A percentile compares a stretch with the other conserved stretches of the same genome.
phyloP scores from a whole-genome alignment of 37 sponge, comb jelly and placozoan genomes.

The Ephydatia muelleri region DNA sequence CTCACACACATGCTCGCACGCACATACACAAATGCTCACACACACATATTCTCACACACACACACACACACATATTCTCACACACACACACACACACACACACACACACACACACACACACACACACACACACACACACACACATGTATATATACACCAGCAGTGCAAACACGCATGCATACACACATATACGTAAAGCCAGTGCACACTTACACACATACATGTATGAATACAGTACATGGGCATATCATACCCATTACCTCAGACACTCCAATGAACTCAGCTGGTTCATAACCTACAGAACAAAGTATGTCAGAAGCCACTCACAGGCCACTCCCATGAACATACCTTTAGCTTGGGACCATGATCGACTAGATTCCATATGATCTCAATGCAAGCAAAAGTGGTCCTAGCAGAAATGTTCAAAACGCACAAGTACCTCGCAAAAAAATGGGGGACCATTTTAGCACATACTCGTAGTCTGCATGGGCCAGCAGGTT shows the following conservation, averaged over 20 bases:
- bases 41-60: too few relatives aligned
- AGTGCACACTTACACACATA: not conserved
- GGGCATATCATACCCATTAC: slow-evolving; percentile 10
- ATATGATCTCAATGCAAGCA: slow-evolving; percentile 60
- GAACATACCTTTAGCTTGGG: slow-evolving; percentile 58
- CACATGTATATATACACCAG: too few relatives aligned
- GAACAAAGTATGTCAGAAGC: not conserved
- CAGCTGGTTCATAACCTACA: slow-evolving; percentile 62
- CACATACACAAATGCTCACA: too few relatives aligned
- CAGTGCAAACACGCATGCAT: too few relatives aligned
- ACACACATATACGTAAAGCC: too few relatives aligned
- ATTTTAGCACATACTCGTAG: not conserved
- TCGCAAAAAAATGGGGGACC: not conserved
- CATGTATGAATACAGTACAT: not conserved
- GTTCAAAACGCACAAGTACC: not conserved
- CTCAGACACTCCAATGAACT: slow-evolving; percentile 53
- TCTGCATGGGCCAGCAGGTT: slow-evolving; percentile 22
- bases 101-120: not conserved
- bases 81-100: not conserved
- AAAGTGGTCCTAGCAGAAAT: slow-evolving; percentile 27
- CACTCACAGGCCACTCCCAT: not conserved
- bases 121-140: too few relatives aligned
- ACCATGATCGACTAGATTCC: slow-evolving; percentile 88
- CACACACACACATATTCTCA: not conserved
- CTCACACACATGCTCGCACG: not conserved